Conservation (phyloP, 1,140 invertebrate species). For the Hesperophylax magnus region DNA sequence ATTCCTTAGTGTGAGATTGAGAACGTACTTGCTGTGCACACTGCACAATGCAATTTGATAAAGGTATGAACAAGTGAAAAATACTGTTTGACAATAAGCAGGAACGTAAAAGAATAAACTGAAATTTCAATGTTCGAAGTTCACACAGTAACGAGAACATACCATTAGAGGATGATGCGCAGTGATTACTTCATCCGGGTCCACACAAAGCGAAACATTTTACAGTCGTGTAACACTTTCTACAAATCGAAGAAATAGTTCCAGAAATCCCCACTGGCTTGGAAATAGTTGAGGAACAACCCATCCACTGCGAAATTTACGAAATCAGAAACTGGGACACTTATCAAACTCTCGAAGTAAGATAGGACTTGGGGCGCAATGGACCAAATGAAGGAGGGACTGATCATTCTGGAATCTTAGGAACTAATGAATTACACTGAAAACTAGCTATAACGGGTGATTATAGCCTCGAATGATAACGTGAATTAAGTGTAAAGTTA, state of each 20-base stretch:
- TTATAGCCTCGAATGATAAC: no score
- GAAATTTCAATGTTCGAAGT: no score
- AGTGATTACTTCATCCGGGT: slow-evolving; percentile 2
- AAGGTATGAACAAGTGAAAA: no score
- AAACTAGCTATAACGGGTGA: no score
- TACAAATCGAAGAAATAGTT: slow-evolving; percentile 39
- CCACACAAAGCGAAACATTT: neutral
- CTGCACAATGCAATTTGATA: no score
- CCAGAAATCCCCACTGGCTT: slow-evolving; percentile 47
- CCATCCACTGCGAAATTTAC: slow-evolving; percentile 24
- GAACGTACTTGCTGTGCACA: no score
- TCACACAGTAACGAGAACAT: no score
- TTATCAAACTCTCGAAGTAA: slow-evolving; percentile 22
- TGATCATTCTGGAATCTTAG: slow-evolving; percentile 9
- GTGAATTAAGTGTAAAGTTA: no score
- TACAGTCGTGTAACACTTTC: neutral
- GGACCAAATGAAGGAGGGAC: neutral
- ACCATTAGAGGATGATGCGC: neutral
- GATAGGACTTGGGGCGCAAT: neutral
- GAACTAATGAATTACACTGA: no score
- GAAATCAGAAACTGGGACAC: slow-evolving; percentile 31
- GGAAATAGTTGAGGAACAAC: slow-evolving; percentile 49
- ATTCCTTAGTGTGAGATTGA: no score
- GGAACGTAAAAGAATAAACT: no score
- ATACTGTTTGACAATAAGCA: no score